Evolutionary conservation across 2,888 invertebrate genomes (phyloP), one percentile per base, ranked within the genome.

Genomic region (Limnephilus marmoratus): DNA sequence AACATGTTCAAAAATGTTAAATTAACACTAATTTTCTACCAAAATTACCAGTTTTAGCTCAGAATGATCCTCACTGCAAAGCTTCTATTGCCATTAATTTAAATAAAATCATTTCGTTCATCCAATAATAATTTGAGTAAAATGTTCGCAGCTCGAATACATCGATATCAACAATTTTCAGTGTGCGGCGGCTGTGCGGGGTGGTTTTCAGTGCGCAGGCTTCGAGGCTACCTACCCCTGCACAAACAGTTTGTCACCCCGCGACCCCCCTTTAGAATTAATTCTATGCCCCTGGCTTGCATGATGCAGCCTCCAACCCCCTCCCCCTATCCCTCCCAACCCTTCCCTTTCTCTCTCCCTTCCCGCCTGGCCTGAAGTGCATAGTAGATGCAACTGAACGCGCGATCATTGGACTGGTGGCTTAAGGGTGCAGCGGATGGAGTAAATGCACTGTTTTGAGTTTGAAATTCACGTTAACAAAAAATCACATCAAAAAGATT

Each of bases 211-310:
- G 12, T 86, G 88, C 88, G 88, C 88, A 88, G 53, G 88, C 88
- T 88, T 86, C 88, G 37, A 68, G 18, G 15, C 34, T 37, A 68
- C 53, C 88, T 68, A 29, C 88, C 88, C 53, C 87, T 53, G 34
- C 88, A 88, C 34, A 68, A 53, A 88, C 88, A 31, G 88, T 88
- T 88, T 88, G 88, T 68, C 88, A 29, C 88, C 88, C 88, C 88
- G 68, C 68, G 18, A 86, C 31, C 88, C 88, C 29, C 88, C 53
- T 34, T 68, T 37, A 88, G 88, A 88, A 88, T 88, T 88, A 88
- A 88, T 88, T 88, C 88, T 86, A 29, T 45, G 49, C 86, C 86
- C 88, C 88, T 13, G 68, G 31, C 88, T 31, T 53, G 88, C 68
- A 88, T 86, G 49, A 41, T 86, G 88, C 88, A 88, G 29, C 88